Base-by-base conservation (phyloP, 2,797 vertebrate genomes). In the Hydrocynus forskahlii region DNA sequence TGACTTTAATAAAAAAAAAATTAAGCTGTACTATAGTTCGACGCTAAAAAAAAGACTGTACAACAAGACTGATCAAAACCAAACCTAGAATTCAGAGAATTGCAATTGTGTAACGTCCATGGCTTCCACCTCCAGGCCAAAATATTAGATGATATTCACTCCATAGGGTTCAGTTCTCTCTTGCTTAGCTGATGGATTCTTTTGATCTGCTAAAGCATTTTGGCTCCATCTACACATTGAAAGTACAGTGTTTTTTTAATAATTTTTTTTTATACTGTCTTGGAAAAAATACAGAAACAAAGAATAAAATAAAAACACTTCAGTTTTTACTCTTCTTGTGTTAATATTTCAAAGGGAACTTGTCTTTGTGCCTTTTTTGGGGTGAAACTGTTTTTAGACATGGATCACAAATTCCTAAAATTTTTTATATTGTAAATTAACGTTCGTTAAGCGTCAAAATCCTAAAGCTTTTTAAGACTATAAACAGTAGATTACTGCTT, bases 341-440 rank as follows among this genome's bases (percentile, higher is more conserved):
- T 84, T 64, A 82, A 84, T 79, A 83, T 84, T 86, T 86, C 55
- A 84, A 64, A 21, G 21, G 45, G 52, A 62, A 48, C 64, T 59
- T 5, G 13, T 63, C 50, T 75, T 75, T 52, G 64, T 72, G 25
- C 38, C 25, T 63, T 54, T 64, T 76, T 70, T 79, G 13, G 5
- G 23, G 25, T 25, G 13, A 57, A 52, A n/a, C 35, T 72, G 25
- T 59, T 69, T 73, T 71, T 69, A 45, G 43, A 17, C 40, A 54
- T 67, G 54, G 10, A 59, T 59, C 21, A 59, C 52, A 57, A 57
- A 52, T 21, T 4, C 1, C 10, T 17, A 17, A 35, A 29, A 19
- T 38, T 7, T 43, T 21, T 21, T 21, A 21, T 9, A 8, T 17
- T 57, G 57, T 59, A 19, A 57, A 4, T 43, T 8, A 21, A 4